Base-by-base conservation (phyloP, 2,797 vertebrate genomes). In the Micromesistius poutassou region DNA sequence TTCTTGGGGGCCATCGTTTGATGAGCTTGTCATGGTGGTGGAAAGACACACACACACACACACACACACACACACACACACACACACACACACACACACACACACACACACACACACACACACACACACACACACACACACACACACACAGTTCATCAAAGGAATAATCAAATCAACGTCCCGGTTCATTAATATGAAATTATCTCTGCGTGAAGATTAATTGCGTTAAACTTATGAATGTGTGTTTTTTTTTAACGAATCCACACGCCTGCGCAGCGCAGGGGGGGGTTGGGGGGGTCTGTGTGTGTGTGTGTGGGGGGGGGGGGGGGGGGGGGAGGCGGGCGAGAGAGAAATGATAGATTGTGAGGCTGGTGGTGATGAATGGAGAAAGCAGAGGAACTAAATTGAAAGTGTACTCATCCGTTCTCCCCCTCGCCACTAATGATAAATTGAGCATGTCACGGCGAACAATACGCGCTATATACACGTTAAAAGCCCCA, bases 351-450 rank as follows among this genome's bases (percentile, higher is more conserved):
- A 42, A 42, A 30, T 28, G 72, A 74, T 74, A 38, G 38, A 40
- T 71, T 30, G 31, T 71, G 70, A 33, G 31, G 31, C 28, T 4
- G 85, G 81, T 87, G 86, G 89, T 97, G 96, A 98, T 98, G 96
- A 97, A 98, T 98, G 97, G 95, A 97, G 95, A 96, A 97, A 95
- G 95, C 96, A 94, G 95, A 95, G 91, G 95, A 96, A 98, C 96
- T 98, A 97, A 99, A 98, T 98, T 98, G 97, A 97, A 99, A 97
- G 97, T 97, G 96, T 96, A 97, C 96, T 97, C 97, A 98, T 98
- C 96, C 96, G 94, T 97, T 97, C 95, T 94, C 93, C 90, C 90
- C 93, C 95, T 96, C 96, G 96, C 96, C 97, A 96, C 96, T 96
- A 96, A 97, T 97, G 97, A 99, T 96, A 97, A 98, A 98, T 97